Conservation (phyloP, 2,888 invertebrate species). For the Silvanus unidentatus region DNA sequence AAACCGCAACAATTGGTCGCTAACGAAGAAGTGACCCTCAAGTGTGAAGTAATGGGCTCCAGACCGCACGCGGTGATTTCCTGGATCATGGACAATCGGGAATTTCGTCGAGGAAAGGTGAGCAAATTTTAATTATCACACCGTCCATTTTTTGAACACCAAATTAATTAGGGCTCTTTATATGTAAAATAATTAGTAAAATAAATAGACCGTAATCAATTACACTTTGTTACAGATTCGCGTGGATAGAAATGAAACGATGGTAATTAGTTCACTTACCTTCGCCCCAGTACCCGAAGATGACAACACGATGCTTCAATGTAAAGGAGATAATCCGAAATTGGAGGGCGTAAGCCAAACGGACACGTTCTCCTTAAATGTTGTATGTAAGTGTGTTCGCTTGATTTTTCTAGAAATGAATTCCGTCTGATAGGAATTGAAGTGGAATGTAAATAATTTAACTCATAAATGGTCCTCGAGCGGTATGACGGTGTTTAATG, state of each 20-base stretch:
- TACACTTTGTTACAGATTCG: slow-evolving; percentile 48
- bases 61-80: slow-evolving; percentile 78
- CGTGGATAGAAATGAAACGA: slow-evolving; percentile 62
- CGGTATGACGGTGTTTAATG: neutral
- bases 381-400: slow-evolving; percentile 71
- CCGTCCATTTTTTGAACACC: no score
- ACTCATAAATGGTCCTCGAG: neutral
- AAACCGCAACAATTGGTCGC: slow-evolving; percentile 75
- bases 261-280: slow-evolving; percentile 69
- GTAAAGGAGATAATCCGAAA: slow-evolving; percentile 78
- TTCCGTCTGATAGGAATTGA: no score
- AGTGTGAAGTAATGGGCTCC: slow-evolving; percentile 79
- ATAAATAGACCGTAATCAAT: no score
- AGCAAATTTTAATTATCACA: slow-evolving; percentile 28
- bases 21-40: slow-evolving; percentile 70
- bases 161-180: neutral
- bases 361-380: slow-evolving; percentile 75
- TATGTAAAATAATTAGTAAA: no score
- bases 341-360: slow-evolving; percentile 71
- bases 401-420: neutral
- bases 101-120: slow-evolving; percentile 72
- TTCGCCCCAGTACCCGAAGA: slow-evolving; percentile 81
- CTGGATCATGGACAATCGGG: slow-evolving; percentile 77
- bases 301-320: slow-evolving; percentile 75
- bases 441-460: no score